Evolutionary conservation across 2,888 invertebrate genomes (phyloP).

Genomic region (Mycogona germanica): DNA sequence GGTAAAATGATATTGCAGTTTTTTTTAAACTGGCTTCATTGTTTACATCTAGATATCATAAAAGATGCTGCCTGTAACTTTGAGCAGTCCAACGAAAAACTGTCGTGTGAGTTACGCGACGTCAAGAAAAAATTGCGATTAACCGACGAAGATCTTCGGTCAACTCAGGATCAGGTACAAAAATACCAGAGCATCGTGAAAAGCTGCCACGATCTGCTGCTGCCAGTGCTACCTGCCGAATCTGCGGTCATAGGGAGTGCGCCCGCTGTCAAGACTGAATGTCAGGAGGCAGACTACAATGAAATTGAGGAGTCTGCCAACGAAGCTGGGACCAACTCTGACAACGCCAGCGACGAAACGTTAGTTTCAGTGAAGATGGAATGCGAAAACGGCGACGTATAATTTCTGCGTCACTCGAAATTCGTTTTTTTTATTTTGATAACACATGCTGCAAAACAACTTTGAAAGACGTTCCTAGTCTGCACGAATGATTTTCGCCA

Average conservation of each 20-base stretch:
- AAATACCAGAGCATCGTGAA: slow-evolving; percentile 41
- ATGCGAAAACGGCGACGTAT: slow-evolving; percentile 6
- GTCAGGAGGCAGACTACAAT: background rate
- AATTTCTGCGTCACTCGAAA: no score
- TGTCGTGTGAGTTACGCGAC: slow-evolving; percentile 48
- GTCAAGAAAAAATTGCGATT: slow-evolving; percentile 45
- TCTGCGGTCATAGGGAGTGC: background rate
- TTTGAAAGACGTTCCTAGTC: no score
- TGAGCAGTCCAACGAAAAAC: slow-evolving; percentile 44
- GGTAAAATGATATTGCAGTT: background rate
- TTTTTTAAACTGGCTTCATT: background rate
- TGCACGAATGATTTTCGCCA: no score
- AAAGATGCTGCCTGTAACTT: slow-evolving; percentile 45
- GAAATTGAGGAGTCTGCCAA: background rate
- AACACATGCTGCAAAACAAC: no score
- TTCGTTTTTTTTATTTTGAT: no score
- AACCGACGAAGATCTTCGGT: slow-evolving; percentile 44
- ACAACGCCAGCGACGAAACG: background rate
- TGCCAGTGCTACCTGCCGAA: background rate
- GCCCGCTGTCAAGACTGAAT: background rate
- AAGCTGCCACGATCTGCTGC: slow-evolving; percentile 10
- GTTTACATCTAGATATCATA: slow-evolving; percentile 36
- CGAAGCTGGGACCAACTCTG: no score
- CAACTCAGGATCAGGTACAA: slow-evolving; percentile 51
- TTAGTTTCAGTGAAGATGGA: slow-evolving; percentile 2